These are phyloP conservation scores for Ichneumoninae sp. DNA, from an alignment of 2,888 invertebrate species.

Conservation along the genomic window DNA sequence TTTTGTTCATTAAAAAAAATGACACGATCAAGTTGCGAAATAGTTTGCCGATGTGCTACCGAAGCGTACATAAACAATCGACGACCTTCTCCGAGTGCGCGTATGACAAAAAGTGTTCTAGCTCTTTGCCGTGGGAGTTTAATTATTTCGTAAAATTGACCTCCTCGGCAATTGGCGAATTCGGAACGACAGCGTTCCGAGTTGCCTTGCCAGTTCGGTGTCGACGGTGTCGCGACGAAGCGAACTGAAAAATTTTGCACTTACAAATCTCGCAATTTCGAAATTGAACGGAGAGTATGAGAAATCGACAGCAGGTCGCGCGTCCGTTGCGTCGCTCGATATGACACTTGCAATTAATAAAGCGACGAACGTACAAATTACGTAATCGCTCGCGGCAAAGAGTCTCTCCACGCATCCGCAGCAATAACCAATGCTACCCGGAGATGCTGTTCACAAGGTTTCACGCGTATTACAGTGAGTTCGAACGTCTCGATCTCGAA, in stretches of 20 bases:
- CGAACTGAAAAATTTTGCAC: neutral
- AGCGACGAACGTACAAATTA: slow-evolving; percentile 63
- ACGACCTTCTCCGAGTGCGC: slow-evolving; percentile 12
- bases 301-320: slow-evolving; percentile 36
- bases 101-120: slow-evolving; percentile 35
- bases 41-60: neutral
- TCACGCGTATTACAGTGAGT: slow-evolving; percentile 74
- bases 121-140: slow-evolving; percentile 33
- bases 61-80: slow-evolving; percentile 3
- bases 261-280: neutral
- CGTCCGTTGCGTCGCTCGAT: slow-evolving; percentile 57
- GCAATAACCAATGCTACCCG: slow-evolving; percentile 39
- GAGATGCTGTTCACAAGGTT: slow-evolving; percentile 74
- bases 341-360: slow-evolving; percentile 61
- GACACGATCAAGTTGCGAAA: neutral
- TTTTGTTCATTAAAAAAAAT: neutral
- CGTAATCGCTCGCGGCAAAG: slow-evolving; percentile 60
- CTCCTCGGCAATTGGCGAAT: neutral
- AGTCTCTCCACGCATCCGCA: slow-evolving; percentile 12
- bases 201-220: neutral
- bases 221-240: neutral
- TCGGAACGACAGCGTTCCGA: neutral
- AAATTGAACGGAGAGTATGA: neutral
- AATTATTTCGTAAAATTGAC: slow-evolving; percentile 24
- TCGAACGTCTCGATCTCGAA: slow-evolving; percentile 51